These are phyloP conservation scores for Brachyhypopomus occidentalis DNA, from an alignment of 2,113 vertebrate genomes.

Conservation along the genomic window DNA sequence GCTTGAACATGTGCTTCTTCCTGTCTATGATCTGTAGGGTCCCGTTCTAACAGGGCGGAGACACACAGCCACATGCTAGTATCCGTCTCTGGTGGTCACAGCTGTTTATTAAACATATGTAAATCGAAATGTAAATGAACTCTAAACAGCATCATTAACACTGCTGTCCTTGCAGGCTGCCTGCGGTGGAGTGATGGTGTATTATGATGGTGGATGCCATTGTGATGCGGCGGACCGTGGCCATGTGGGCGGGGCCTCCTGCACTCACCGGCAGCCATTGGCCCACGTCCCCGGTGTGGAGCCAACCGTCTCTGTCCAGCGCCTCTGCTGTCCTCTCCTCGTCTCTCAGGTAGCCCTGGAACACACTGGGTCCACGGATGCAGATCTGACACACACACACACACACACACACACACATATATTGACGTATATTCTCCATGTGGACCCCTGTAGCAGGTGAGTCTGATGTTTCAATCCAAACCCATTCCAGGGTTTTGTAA, in stretches of 20 bases:
- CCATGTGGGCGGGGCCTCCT: no score
- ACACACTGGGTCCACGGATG: conserved; percentile 74
- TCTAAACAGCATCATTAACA: no score
- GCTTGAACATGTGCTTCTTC: conserved; percentile 81
- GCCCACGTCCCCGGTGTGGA: conserved; percentile 78
- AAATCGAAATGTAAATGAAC: no score
- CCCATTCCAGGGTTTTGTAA: no score
- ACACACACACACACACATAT: neutral
- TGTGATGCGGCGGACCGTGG: no score
- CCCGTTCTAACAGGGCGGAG: conserved; percentile 69
- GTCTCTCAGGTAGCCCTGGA: conserved; percentile 76
- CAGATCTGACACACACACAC: conserved; percentile 69
- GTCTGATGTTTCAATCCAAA: no score
- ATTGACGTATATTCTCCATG: neutral
- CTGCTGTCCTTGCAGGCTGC: no score
- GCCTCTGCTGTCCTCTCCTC: conserved; percentile 70
- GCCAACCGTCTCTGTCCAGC: conserved; percentile 76
- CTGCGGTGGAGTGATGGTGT: no score
- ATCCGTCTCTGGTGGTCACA: no score
- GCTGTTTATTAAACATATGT: no score
- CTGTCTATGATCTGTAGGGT: conserved; percentile 77
- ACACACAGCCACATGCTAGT: neutral
- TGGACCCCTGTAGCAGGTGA: no score
- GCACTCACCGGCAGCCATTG: conserved; percentile 76
- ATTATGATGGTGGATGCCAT: no score